A percentile compares a stretch with the other conserved stretches of the same genome.
These are phyloP conservation scores for Eolophus roseicapilla DNA, from an alignment of 2,113 vertebrate species.

Conservation along the genomic window DNA sequence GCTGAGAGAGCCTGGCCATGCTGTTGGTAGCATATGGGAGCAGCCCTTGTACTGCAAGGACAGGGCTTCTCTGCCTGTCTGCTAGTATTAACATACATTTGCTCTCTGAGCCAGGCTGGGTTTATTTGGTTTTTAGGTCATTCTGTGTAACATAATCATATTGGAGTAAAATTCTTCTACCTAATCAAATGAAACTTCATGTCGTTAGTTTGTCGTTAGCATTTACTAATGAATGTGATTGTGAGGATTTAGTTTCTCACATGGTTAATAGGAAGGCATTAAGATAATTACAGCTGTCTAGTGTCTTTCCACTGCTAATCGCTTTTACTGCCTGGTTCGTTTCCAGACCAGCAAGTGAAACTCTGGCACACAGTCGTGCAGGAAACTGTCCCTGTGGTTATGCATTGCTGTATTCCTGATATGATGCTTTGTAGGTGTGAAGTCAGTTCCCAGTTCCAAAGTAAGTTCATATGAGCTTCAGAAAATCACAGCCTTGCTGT, in stretches of 20 bases:
- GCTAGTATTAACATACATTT: constrained; percentile 24
- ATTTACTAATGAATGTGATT: constrained; percentile 76
- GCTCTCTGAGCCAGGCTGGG: neutral
- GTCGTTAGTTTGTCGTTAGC: constrained; percentile 78
- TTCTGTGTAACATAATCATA: constrained; percentile 72
- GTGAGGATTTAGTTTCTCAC: constrained; percentile 75
- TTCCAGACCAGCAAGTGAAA: constrained; percentile 67
- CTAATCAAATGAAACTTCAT: constrained; percentile 75
- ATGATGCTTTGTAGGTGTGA: neutral
- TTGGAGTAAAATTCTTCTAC: constrained; percentile 71
- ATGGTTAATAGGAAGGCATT: constrained; percentile 77
- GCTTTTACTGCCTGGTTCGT: constrained; percentile 70
- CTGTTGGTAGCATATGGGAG: neutral
- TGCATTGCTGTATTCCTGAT: neutral
- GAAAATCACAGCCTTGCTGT: neutral
- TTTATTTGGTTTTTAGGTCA: neutral
- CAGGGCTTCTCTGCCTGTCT: neutral
- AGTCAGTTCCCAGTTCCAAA: neutral
- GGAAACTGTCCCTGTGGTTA: neutral
- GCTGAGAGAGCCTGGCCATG: neutral
- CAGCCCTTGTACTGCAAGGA: neutral
- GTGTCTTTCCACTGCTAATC: constrained; percentile 72
- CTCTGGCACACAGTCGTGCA: constrained; percentile 47
- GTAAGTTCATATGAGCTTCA: neutral
- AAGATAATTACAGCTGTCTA: constrained; percentile 78